Base-by-base conservation (phyloP, 2,888 invertebrate species). In the Orchesella flavescens region DNA sequence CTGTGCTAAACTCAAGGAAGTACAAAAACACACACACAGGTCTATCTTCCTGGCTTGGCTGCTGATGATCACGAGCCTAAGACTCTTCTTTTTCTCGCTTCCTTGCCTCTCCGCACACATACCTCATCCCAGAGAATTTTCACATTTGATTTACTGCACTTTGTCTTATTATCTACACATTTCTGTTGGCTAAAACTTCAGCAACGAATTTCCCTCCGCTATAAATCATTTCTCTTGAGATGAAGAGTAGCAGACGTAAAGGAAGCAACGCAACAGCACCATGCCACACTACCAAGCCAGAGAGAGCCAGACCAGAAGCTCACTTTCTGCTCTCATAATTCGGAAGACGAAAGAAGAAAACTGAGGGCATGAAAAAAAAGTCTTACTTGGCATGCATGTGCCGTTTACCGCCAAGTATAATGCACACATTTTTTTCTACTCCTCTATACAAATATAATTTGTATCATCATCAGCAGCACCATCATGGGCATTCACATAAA, bases 161-260 rank as follows among this genome's bases (percentile, higher is more conserved):
- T 85, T 86, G 85, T 86, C 87, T 87, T 86, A 87, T 87, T 87
- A 87, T 87, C 85, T 87, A 84, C 84, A 85, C 82, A 85, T 87
- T 87, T 84, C 78, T 84, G 73, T 81, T 73, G 74, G 80, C 79
- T 69, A 83, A 84, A 80, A 80, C 80, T 80, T 80, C 83, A 80
- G 83, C 84, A 85, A 82, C 84, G 85, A 75, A 84, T 84, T 82
- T 84, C 81, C 78, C 69, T 57, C 71, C 65, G 80, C 73, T 80
- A 87, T 87, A 87, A 87, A 87, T 87, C 87, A 87, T 86, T 80
- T 76, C 77, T 76, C 57, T 69, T 57, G 83, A 75, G 77, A 77
- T 72, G 80, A 72, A 65, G 66, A 73, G 53, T 66, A 73, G 79
- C 68, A 74, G 74, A 74, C 59, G 46, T 66, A 69, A 19, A 10